Evolutionary conservation across 2,113 vertebrate species (phyloP), one percentile per base, ranked within the genome.

Genomic region (Xiphorhynchus elegans): DNA sequence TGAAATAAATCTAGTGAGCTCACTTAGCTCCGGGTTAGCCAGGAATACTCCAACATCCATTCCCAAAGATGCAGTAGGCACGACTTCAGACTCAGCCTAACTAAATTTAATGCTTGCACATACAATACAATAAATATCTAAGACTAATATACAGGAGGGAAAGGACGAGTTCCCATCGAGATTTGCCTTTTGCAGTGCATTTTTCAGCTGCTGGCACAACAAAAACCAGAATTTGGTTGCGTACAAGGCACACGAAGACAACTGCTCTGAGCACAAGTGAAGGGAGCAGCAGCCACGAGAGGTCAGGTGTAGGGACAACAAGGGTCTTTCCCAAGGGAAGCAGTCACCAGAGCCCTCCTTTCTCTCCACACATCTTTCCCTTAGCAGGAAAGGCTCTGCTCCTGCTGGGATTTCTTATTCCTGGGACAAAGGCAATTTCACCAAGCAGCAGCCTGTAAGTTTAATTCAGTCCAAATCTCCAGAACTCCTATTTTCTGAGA

Each of bases 21-120:
- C 2, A 0, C 39, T 59, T 2, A 21, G 29, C 81, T 79, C 58
- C 58, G 2, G 0, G 24, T n/a, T 66, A 52, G 44, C 37, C 23
- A 35, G 77, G 66, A 62, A 46, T 2, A 2, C 0, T 1, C 37
- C 67, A 37, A 21, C 33, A 79, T 33, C 25, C 28, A 13, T 67
- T 68, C 35, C 78, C 37, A 35, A 46, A 73, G n/a, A 62, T 26
- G 17, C 1, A 26, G 26, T 0, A 84, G 33, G 33, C 17, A 85
- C 19, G 66, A 76, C 74, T 68, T 87, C 53, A 69, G 40, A 26
- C 19, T 1, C 5, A 55, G 56, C 15, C 40, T 42, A 56, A 42
- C 26, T 12, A 5, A 2, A 68, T 60, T 73, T 49, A 83, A 60
- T 4, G 18, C 7, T 11, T 53, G 7, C 10, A 11, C 26, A 63